Conservation (phyloP, 2,797 vertebrate genomes). For the Halcyon badia region DNA sequence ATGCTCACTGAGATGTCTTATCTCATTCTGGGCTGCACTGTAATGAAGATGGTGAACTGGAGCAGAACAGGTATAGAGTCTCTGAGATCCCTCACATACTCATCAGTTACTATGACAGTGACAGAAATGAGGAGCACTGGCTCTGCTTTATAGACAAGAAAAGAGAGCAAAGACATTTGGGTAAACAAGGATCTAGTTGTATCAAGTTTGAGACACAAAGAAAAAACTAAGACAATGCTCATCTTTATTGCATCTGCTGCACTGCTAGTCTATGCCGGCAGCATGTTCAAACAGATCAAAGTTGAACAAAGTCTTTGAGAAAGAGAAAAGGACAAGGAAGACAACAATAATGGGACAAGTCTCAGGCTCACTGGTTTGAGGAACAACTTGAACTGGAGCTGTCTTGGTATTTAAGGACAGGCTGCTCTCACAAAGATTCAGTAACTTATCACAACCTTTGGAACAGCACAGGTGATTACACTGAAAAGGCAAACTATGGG, state of each 20-base stretch:
- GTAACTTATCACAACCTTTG: neutral
- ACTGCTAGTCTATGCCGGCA: neutral
- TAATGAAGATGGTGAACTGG: neutral
- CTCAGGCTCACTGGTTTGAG: neutral
- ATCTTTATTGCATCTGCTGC: neutral
- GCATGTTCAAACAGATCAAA: neutral
- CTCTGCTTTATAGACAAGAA: neutral
- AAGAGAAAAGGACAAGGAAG: neutral
- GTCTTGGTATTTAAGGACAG: neutral
- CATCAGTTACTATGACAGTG: rapidly evolving
- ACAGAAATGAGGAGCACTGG: neutral
- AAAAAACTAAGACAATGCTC: neutral
- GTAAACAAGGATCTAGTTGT: neutral
- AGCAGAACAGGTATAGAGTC: neutral
- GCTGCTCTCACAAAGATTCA: neutral
- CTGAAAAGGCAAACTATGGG: neutral
- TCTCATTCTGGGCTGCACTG: neutral
- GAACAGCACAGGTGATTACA: neutral
- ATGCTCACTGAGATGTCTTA: neutral
- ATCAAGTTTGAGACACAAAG: neutral
- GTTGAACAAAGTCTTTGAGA: neutral
- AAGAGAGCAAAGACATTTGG: neutral
- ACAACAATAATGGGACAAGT: neutral
- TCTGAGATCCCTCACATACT: neutral
- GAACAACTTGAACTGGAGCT: neutral